Percentiles rank a stretch among this genome's conserved stretches.
Conservation (phyloP, 2,113 vertebrate genomes). For the Passer montanus region DNA sequence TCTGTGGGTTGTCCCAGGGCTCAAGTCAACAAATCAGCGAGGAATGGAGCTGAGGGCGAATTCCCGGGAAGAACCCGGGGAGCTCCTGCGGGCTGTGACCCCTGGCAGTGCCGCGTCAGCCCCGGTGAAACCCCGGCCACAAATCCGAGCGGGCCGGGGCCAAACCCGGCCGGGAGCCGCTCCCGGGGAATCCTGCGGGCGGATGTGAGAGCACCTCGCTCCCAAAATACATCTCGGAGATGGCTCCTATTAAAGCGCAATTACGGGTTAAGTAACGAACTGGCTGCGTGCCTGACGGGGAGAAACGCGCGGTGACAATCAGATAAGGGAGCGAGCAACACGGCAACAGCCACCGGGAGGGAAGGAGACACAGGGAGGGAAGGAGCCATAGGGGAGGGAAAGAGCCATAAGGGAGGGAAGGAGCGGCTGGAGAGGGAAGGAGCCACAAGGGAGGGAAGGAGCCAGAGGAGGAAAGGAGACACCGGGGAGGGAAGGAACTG, state of each 20-base stretch:
- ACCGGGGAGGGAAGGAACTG: too few species aligned
- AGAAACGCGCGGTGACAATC: conserved; percentile 57
- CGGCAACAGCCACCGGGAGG: neutral
- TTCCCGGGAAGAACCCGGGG: neutral
- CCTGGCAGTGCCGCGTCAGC: neutral
- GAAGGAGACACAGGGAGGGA: too few species aligned
- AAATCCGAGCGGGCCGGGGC: neutral
- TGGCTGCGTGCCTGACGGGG: conserved; percentile 49
- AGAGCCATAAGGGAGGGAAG: too few species aligned
- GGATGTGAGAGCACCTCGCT: neutral
- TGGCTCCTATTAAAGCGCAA: conserved; percentile 61
- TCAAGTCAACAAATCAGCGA: neutral
- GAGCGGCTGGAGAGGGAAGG: too few species aligned
- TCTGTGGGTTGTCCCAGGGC: neutral
- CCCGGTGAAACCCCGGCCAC: neutral
- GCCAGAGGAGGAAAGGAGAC: too few species aligned
- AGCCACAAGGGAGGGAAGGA: too few species aligned
- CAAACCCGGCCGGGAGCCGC: neutral
- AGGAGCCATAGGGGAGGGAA: neutral
- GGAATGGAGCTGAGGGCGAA: neutral
- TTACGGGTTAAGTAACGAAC: conserved; percentile 72
- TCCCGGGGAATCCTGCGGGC: neutral
- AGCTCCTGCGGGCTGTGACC: neutral
- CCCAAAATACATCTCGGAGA: conserved; percentile 50
- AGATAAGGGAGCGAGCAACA: conserved; percentile 43